Base-by-base conservation (phyloP, 2,888 invertebrate genomes). In the Clunio marinus region DNA sequence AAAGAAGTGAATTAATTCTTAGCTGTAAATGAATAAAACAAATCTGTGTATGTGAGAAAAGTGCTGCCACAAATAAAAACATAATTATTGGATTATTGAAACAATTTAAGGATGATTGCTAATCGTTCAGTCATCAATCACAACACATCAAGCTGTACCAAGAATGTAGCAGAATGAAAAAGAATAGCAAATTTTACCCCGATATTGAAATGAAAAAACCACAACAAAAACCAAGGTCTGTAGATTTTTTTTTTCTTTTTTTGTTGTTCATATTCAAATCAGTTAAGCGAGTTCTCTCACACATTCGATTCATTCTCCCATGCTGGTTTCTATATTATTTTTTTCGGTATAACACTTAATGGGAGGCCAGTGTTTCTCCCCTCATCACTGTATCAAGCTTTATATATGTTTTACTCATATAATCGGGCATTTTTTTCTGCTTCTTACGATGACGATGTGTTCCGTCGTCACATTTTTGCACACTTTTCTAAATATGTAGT, bases 101-200 rank as follows among this genome's bases (percentile, higher is more conserved):
- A 51, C 22, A 27, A n/a, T n/a, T n/a, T n/a, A n/a, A 63, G 41
- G 62, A 62, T 62, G 62, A 62, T 62, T 62, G 62, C 10, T 10
- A 37, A 17, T 41, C 37, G 24, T 27, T 63, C 63, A 46, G 17
- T 46, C 63, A 46, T 63, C 46, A 46, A 46, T 25, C 15, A 24
- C 24, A 63, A 13, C 45, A 63, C 37, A 46, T 63, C 27, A 45
- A 15, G 63, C 15, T 28, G 45, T 63, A 63, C 25, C 45, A 63
- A 63, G 25, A 63, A 63, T 63, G 63, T 63, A 63, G 63, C 63
- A 63, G 45, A 63, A 63, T 63, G 63, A 63, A 63, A 63, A 63
- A 63, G 17, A 63, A 63, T 63, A 63, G 45, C 20, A 63, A 63
- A 63, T 63, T 63, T 28, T 63, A 46, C 27, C 28, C 63, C 25